Base-by-base conservation (phyloP, 2,113 vertebrate species). In the Rhagologus leucostigma region DNA sequence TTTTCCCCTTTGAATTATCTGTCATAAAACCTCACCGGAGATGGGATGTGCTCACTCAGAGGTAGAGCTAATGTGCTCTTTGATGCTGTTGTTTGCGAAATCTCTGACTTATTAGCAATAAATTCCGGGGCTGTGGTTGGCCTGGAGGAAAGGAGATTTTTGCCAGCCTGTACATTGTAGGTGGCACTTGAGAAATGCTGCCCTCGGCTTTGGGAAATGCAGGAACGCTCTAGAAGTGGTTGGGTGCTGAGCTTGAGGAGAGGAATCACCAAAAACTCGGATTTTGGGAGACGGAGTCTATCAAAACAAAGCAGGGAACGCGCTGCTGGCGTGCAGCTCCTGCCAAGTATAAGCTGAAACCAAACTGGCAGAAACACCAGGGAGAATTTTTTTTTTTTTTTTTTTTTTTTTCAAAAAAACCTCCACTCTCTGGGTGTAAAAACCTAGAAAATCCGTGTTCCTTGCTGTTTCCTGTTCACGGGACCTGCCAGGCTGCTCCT, bases 171-270 rank as follows among this genome's bases (percentile, higher is more conserved):
- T 35, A 0, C 10, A 3, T 42, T 29, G 37, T 3, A 8, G 19
- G n/a, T 74, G 85, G 73, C 7, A 4, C 50, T 47, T 20, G 78
- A 33, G 1, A 23, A 65, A 89, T 1, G 53, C 33, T 60, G 9
- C 76, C 30, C 69, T 57, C 0, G 2, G 33, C 59, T 68, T 32
- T 5, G 6, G 81, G 80, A 37, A 52, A 23, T 16, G 56, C 82
- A 46, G 35, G 52, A 21, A 22, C 1, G 6, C 59, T 5, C 27
- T 4, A 0, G 16, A 6, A 52, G 70, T 1, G 42, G 7, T 32
- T 39, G 49, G 59, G 52, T 20, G 75, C 65, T 64, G 81, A 8
- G 44, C 49, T 13, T 0, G 5, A 55, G 73, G 39, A 65, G 87
- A 29, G 12, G 41, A 75, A 37, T 23, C 52, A 65, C 65, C 78